Evolutionary conservation across 2,113 vertebrate genomes (phyloP), one percentile per base, ranked within the genome.

Genomic region (Indri indri): DNA sequence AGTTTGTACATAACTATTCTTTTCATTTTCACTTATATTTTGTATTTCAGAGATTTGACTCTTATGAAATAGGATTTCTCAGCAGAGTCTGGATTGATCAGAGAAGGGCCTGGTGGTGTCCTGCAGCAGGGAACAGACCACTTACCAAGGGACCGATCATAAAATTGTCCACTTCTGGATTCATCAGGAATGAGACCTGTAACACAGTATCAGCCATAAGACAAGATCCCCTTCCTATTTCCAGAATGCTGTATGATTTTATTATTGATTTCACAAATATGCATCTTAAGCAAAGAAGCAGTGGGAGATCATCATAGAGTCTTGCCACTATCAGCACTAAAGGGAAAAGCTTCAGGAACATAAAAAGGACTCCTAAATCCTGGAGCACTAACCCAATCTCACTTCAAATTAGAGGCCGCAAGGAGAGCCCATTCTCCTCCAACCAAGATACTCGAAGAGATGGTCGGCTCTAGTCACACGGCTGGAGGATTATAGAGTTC

Each of bases 141-240:
- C 95, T 82, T 87, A 97, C 96, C 97, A 16, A 52, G n/a, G 1
- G 97, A 92, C 34, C 66, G 50, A 18, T 82, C 90, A 6, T 83
- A 40, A 30, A 94, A 45, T 0, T 5, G 89, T 3, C 88, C 92
- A 7, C 3, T 63, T 74, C 59, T 42, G 54, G 54, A 1, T 30
- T 57, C 66, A 2, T 95, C 90, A 22, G 70, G 30, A 63, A 23
- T 4, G 34, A 90, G 71, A 82, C 63, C 97, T 96, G 54, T 25
- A 96, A 95, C 25, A 91, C 50, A 92, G 32, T 16, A 65, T 50
- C 2, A 13, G 3, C 42, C 30, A 10, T 83, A 11, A 95, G 77
- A 42, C 5, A 12, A 54, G 14, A 9, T 5, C 11, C 30, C 76
- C 42, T 9, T 0, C 4, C n/a, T 22, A 30, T 22, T 82, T 94